Base-by-base conservation (phyloP, 2,888 invertebrate species). In the Apamea sordens region DNA sequence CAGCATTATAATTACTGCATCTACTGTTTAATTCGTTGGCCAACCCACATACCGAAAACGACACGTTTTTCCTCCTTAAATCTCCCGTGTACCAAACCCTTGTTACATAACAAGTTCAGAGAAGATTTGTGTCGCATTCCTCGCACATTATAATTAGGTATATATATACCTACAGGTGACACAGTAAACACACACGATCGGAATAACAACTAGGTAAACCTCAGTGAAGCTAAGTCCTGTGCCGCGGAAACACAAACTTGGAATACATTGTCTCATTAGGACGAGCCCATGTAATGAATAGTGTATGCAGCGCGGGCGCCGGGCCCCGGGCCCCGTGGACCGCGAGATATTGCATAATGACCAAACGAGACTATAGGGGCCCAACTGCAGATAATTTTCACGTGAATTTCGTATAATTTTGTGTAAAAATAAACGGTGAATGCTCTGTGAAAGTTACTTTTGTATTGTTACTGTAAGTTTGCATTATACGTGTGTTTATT, bases 211-310 rank as follows among this genome's bases (percentile, higher is more conserved):
- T 71, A 86, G 68, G 47, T 74, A 86, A 89, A 83, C 76, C 79
- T 76, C 73, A 76, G 75, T 61, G 41, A 50, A 80, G 79, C 77
- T 73, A 75, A 78, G 85, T 87, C 88, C 90, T 89, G 86, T 88
- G 88, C 86, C 79, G 83, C 84, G 80, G 86, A 88, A 90, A 90
- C 83, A 91, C 91, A 93, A 92, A 93, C 93, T 89, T 86, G 82
- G 90, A 86, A 90, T 89, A 89, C 90, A 89, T 89, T 90, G 82
- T 81, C 88, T 94, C 93, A 95, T 95, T 95, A 94, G 92, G 88
- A 92, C 87, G 59, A 87, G 88, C 89, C 87, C 73, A 89, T 82
- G 84, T 91, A 91, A 93, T 94, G 93, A 94, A 95, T 94, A 93
- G 91, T 92, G 91, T 91, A 94, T 94, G 94, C 91, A 83, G 47